Evolutionary conservation across 2,113 vertebrate species (phyloP).

Genomic region (Electrona antarctica): DNA sequence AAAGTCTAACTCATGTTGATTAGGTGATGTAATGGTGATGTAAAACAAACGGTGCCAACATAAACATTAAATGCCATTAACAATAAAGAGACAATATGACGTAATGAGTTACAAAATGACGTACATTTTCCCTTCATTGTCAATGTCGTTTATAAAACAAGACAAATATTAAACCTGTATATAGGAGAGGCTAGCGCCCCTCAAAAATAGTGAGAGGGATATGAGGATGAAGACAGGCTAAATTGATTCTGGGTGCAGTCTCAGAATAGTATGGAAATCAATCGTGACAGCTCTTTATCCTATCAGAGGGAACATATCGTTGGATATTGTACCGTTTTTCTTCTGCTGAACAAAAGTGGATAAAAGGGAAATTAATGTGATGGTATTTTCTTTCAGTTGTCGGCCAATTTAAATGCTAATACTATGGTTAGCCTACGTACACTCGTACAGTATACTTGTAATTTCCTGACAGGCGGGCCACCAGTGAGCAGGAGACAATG

Average conservation of each 20-base stretch:
- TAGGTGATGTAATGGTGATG: no score
- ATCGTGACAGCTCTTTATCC: conserved; percentile 60
- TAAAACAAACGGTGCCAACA: no score
- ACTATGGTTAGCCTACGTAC: conserved; percentile 29
- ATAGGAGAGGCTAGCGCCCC: no score
- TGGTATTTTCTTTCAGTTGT: conserved; percentile 23
- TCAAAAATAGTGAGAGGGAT: no score
- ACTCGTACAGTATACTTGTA: conserved; percentile 2
- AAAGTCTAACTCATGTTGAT: no score
- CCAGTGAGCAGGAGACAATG: conserved; percentile 40
- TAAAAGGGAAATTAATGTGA: conserved; percentile 24
- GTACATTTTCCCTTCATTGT: no score
- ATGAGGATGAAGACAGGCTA: conserved; percentile 24
- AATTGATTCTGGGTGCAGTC: conserved; percentile 43
- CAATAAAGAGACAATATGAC: no score
- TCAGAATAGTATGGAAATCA: conserved; percentile 50
- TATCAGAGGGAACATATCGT: conserved; percentile 46
- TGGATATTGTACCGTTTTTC: conserved; percentile 35
- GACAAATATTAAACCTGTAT: no score
- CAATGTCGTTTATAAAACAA: no score
- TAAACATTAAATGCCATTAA: no score
- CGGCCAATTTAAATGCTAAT: conserved; percentile 67
- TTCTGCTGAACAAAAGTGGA: conserved; percentile 18
- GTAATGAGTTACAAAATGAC: no score
- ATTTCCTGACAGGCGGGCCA: conserved; percentile 21